Evolutionary conservation across 2,113 vertebrate species (phyloP).

Genomic region (Rostratula benghalensis): DNA sequence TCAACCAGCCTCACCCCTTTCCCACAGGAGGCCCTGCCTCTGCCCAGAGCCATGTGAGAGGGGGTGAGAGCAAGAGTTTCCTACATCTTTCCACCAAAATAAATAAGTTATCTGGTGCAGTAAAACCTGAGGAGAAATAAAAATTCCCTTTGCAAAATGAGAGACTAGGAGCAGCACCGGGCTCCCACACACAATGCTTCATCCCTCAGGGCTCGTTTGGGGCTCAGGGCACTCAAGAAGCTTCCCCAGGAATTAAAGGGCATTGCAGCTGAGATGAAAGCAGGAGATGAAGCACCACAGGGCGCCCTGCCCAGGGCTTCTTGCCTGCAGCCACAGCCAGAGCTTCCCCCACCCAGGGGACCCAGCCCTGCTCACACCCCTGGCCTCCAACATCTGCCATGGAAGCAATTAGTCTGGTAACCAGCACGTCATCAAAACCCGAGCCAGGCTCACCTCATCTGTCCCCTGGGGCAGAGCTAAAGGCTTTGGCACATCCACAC

Average conservation of each 20-base stretch:
- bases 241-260: background rate
- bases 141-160: background rate
- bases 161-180: background rate
- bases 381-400: background rate
- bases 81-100: background rate
- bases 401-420: background rate
- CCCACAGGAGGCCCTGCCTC: background rate
- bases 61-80: background rate
- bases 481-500: background rate
- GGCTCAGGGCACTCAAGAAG: background rate
- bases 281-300: background rate
- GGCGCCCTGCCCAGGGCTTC: background rate
- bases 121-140: background rate
- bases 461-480: background rate
- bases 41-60: background rate
- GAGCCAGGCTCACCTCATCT: background rate
- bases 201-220: accelerated
- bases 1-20: background rate
- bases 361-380: background rate
- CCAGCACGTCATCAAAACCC: accelerated
- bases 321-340: background rate
- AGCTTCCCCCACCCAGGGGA: background rate
- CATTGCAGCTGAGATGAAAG: background rate
- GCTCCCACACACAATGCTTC: background rate
- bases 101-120: background rate